These are phyloP conservation scores for Atractosteus spatula DNA, from an alignment of 2,113 vertebrate species.

Conservation along the genomic window DNA sequence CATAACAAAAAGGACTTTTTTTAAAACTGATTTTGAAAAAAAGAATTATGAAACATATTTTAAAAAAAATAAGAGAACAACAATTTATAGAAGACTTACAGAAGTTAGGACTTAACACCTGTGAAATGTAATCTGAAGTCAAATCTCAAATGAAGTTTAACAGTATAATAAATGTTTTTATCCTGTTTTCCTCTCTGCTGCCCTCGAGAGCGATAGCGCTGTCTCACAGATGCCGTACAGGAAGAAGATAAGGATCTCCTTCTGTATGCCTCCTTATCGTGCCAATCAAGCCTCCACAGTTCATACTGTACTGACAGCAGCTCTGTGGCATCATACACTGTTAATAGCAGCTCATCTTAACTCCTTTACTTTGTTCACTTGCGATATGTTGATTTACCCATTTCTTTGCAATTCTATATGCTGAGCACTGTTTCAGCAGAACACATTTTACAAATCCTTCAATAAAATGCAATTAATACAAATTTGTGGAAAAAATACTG, in stretches of 20 bases:
- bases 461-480: background rate
- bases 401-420: slow-evolving; percentile 35
- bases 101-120: background rate
- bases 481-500: background rate
- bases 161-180: background rate
- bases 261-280: slow-evolving; percentile 13
- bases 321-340: background rate
- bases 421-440: slow-evolving; percentile 29
- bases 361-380: background rate
- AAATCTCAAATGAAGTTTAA: background rate
- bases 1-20: background rate
- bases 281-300: slow-evolving; percentile 12
- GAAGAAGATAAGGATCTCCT: slow-evolving; percentile 12
- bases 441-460: background rate
- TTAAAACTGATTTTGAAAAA: slow-evolving; percentile 48
- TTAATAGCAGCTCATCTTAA: slow-evolving; percentile 8
- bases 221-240: slow-evolving; percentile 3
- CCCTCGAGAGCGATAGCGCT: slow-evolving; percentile 4
- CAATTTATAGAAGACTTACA: slow-evolving; percentile 4
- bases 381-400: slow-evolving; percentile 16
- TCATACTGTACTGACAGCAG: slow-evolving; percentile 12
- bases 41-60: background rate
- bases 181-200: slow-evolving; percentile 12
- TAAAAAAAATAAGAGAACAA: background rate
- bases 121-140: background rate